These are phyloP conservation scores for Campopleginae sp. DNA, from an alignment of 2,888 invertebrate species.

Conservation along the genomic window DNA sequence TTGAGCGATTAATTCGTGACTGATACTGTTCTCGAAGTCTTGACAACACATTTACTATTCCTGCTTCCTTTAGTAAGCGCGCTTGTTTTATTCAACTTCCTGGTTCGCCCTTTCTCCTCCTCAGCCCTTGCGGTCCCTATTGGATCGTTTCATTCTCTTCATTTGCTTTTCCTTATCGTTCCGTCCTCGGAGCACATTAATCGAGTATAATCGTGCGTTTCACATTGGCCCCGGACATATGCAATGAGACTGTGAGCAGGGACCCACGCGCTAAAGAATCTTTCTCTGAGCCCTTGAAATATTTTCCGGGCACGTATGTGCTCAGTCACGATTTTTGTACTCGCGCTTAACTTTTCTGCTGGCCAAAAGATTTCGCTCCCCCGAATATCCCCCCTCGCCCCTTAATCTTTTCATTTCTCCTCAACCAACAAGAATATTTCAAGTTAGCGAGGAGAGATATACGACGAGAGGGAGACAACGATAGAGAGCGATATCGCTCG, in stretches of 20 bases:
- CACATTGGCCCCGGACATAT: conserved; percentile 12
- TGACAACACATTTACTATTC: conserved; percentile 21
- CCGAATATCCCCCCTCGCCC: neutral
- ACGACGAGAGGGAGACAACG: conserved; percentile 31
- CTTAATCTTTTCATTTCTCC: neutral
- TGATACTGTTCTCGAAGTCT: conserved; percentile 34
- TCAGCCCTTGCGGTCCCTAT: neutral
- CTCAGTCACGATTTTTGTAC: conserved; percentile 60
- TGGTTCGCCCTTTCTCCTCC: conserved; percentile 8
- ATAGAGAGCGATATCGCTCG: conserved; percentile 54
- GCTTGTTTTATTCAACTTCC: conserved; percentile 41
- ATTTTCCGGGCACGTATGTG: conserved; percentile 48
- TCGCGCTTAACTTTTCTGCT: conserved; percentile 49
- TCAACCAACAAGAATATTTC: conserved; percentile 45
- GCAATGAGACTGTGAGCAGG: neutral
- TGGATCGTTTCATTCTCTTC: conserved; percentile 58
- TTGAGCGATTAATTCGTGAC: conserved; percentile 37
- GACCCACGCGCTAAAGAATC: neutral
- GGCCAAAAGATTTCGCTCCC: conserved; percentile 18
- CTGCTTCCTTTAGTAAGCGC: neutral
- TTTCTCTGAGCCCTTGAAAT: conserved; percentile 27
- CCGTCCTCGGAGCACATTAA: conserved; percentile 53
- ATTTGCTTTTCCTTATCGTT: conserved; percentile 60
- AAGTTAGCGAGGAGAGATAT: conserved; percentile 24
- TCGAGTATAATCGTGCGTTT: conserved; percentile 29